Evolutionary conservation across 2,113 vertebrate genomes (phyloP).

Genomic region (Parus major): DNA sequence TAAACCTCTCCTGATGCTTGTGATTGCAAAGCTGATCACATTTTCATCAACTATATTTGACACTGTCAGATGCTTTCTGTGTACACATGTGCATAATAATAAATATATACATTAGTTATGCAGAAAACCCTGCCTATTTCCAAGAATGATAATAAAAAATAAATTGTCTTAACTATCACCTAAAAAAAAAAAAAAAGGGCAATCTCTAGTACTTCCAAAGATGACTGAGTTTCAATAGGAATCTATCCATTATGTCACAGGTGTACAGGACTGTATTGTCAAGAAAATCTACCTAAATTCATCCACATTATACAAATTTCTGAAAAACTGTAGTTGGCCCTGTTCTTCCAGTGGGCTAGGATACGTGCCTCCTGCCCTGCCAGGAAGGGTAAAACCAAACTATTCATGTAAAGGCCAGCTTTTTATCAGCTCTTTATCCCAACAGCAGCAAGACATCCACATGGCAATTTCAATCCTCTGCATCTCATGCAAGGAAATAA

Average conservation of each 20-base stretch:
- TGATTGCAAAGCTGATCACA: not conserved
- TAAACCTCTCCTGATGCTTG: not conserved
- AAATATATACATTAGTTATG: not conserved
- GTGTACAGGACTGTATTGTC: not conserved
- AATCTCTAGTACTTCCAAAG: not conserved
- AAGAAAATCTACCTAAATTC: not conserved
- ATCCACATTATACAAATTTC: not conserved
- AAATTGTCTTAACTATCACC: not conserved
- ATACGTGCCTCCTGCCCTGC: not conserved
- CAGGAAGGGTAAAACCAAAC: not conserved
- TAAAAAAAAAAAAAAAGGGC: accelerated
- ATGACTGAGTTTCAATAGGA: not conserved
- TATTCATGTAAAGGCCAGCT: not conserved
- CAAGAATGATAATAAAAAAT: not conserved
- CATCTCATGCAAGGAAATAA: not conserved
- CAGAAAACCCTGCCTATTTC: not conserved
- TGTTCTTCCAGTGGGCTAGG: not conserved
- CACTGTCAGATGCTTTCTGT: not conserved
- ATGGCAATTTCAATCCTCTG: not conserved
- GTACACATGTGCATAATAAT: not conserved
- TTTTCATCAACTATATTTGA: not conserved
- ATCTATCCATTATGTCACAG: not conserved
- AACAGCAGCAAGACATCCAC: not conserved
- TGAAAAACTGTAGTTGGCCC: not conserved
- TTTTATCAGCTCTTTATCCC: not conserved